phyloP scores from a whole-genome alignment of 2,113 vertebrate genomes.

The Daboia siamensis region DNA sequence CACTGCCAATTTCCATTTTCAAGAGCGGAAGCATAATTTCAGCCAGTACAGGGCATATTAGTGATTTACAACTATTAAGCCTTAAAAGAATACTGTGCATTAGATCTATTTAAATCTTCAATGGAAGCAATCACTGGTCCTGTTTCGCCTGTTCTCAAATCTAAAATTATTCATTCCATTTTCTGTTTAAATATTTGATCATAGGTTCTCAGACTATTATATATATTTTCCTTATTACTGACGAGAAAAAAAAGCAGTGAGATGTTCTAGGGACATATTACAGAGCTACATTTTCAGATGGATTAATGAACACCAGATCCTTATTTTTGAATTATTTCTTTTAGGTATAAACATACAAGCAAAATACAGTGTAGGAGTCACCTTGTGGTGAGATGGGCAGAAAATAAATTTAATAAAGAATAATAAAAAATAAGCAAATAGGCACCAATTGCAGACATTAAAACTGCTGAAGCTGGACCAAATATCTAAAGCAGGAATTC shows the following conservation, averaged over 20 bases:
- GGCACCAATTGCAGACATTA: neutral
- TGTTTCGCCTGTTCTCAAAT: conserved; percentile 2
- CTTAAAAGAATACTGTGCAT: conserved; percentile 14
- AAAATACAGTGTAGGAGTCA: neutral
- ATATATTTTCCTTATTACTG: neutral
- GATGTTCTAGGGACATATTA: neutral
- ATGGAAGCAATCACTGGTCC: neutral
- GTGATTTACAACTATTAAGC: neutral
- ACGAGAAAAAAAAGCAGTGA: neutral
- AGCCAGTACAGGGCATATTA: neutral
- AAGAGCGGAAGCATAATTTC: neutral
- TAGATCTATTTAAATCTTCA: conserved; percentile 11
- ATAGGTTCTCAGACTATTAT: neutral
- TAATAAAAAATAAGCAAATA: neutral
- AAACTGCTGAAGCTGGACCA: neutral
- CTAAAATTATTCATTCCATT: neutral
- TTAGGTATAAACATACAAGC: neutral
- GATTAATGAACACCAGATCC: neutral
- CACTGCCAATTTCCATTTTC: rapidly evolving
- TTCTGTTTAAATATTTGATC: conserved; percentile 2
- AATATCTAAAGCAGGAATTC: neutral
- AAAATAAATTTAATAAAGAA: neutral
- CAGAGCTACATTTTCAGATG: neutral
- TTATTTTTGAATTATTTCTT: neutral
- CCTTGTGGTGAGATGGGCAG: neutral